phyloP scores from a whole-genome alignment of 2,888 invertebrate species.

The Campopleginae sp. region DNA sequence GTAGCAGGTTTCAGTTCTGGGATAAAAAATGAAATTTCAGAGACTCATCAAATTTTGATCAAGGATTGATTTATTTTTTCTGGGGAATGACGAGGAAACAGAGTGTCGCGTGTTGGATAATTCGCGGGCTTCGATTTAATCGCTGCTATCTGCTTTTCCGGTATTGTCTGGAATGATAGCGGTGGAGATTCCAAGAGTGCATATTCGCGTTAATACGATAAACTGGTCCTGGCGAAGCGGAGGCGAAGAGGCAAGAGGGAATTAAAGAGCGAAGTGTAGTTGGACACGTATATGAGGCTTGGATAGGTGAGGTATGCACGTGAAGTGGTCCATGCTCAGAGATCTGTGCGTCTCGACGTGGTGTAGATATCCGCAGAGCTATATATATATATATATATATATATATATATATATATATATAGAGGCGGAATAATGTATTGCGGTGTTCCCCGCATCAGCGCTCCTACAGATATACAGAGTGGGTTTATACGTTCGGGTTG shows the following conservation, averaged over 20 bases:
- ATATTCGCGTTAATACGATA: conserved; percentile 32
- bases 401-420: conserved; percentile 6
- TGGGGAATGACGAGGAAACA: background rate
- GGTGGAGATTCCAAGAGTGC: conserved; percentile 13
- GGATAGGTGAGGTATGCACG: conserved; percentile 59
- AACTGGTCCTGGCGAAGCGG: conserved; percentile 2
- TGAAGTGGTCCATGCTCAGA: conserved; percentile 53
- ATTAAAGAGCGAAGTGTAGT: background rate
- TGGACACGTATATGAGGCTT: conserved; percentile 30
- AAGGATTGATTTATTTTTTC: background rate
- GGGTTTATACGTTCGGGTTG: conserved; percentile 62
- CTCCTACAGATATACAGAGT: conserved; percentile 45
- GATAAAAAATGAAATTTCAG: no score
- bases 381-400: conserved; percentile 3
- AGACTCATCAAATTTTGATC: background rate
- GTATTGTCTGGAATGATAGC: background rate
- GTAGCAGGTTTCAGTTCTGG: background rate
- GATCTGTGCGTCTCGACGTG: conserved; percentile 40
- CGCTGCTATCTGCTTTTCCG: background rate
- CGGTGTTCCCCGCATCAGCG: conserved; percentile 33
- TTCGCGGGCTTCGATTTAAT: background rate
- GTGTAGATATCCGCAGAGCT: conserved; percentile 37
- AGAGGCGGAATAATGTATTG: conserved; percentile 23
- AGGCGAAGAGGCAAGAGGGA: background rate
- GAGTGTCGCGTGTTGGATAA: background rate